Conservation (phyloP, 2,888 invertebrate species). For the Oscheius onirici region DNA sequence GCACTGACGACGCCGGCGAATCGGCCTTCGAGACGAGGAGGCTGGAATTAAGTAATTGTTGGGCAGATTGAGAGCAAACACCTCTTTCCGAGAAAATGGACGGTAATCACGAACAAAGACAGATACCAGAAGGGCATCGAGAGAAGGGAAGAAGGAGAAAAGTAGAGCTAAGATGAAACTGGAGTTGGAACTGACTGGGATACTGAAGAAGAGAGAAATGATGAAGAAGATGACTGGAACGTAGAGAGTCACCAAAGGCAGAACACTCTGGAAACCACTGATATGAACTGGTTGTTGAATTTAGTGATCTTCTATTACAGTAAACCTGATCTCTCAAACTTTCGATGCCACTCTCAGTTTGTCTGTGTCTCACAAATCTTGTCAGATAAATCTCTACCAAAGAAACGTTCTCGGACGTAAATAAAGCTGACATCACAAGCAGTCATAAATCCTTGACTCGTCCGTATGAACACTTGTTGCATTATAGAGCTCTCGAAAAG, state of each 20-base stretch:
- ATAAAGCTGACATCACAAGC: too few species aligned
- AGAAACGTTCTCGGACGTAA: too few species aligned
- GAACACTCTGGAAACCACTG: slow-evolving; percentile 3
- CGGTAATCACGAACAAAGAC: slow-evolving; percentile 15
- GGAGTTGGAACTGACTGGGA: slow-evolving; percentile 1
- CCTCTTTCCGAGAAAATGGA: slow-evolving; percentile 14
- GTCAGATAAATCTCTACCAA: too few species aligned
- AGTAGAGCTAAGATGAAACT: slow-evolving; percentile 15
- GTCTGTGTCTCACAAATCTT: too few species aligned
- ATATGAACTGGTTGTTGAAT: too few species aligned
- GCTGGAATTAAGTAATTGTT: not conserved
- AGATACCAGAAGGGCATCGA: slow-evolving; percentile 12
- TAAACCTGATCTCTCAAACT: too few species aligned
- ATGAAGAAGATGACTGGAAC: slow-evolving; percentile 12
- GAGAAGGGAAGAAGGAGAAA: slow-evolving; percentile 8
- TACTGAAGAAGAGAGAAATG: slow-evolving; percentile 1
- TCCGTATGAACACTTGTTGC: too few species aligned
- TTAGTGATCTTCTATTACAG: too few species aligned
- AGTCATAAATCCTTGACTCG: too few species aligned
- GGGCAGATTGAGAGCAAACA: not conserved
- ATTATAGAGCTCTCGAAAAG: too few species aligned
- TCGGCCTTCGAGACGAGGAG: not conserved
- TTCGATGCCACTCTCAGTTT: too few species aligned
- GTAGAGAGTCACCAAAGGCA: slow-evolving; percentile 10
- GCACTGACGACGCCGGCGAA: not conserved